Conservation (phyloP, 2,113 vertebrate genomes). For the Hyperopisus bebe region DNA sequence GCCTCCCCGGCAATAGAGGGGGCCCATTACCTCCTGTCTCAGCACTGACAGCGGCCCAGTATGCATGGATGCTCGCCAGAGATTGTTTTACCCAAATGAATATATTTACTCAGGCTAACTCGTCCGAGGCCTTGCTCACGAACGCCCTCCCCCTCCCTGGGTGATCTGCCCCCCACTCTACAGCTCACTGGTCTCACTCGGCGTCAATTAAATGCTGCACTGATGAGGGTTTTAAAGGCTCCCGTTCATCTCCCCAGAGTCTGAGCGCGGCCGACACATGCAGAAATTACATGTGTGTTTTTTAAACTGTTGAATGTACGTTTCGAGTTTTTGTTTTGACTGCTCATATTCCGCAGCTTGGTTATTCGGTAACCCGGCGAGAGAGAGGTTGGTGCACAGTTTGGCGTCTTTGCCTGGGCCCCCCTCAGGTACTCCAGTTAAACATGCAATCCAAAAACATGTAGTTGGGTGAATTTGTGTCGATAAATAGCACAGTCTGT, state of each 20-base stretch:
- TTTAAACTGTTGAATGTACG: slow-evolving; percentile 5
- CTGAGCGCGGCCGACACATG: background rate
- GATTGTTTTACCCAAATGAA: slow-evolving; percentile 63
- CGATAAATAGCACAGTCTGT: background rate
- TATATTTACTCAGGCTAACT: slow-evolving; percentile 55
- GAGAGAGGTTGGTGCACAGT: background rate
- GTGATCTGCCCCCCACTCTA: background rate
- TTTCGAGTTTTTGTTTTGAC: background rate
- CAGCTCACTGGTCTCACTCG: background rate
- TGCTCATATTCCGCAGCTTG: background rate
- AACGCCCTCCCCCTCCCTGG: background rate
- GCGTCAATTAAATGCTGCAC: slow-evolving; percentile 6
- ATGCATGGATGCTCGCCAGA: slow-evolving; percentile 56
- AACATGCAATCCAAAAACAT: background rate
- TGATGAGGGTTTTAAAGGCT: slow-evolving; percentile 4
- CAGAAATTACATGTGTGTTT: background rate
- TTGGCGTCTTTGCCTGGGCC: background rate
- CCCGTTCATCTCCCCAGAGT: background rate
- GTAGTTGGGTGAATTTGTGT: background rate
- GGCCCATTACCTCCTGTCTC: slow-evolving; percentile 64
- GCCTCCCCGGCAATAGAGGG: slow-evolving; percentile 58
- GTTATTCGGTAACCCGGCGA: background rate
- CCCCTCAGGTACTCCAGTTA: background rate
- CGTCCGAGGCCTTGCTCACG: slow-evolving; percentile 20
- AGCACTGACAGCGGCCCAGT: slow-evolving; percentile 52